Conservation (phyloP, 2,797 vertebrate species). For the Arctocebus calabarensis region DNA sequence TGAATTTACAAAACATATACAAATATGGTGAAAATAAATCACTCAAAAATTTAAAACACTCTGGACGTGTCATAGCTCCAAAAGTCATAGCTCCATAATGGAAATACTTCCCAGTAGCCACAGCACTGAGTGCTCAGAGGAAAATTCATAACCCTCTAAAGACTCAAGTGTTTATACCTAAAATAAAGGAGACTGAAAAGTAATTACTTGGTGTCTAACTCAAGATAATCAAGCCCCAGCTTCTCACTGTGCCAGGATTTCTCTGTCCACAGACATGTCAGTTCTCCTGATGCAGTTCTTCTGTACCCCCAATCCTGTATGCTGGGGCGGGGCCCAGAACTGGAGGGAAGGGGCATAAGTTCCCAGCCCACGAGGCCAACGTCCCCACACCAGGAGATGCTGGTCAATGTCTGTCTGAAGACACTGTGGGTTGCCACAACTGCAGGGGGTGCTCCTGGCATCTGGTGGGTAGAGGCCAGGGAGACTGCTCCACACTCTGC, state of each 20-base stretch:
- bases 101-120: conserved; percentile 7
- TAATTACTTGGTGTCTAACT: background rate
- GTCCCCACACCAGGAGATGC: background rate
- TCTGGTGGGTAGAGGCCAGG: background rate
- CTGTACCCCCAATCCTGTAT: background rate
- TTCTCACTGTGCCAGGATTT: background rate
- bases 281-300: background rate
- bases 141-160: conserved; percentile 2
- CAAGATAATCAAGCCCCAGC: background rate
- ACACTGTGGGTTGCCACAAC: background rate
- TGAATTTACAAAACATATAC: background rate
- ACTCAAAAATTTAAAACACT: background rate
- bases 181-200: background rate
- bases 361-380: background rate
- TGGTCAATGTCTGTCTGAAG: background rate
- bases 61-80: background rate
- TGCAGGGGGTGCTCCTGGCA: background rate
- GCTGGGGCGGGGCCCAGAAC: background rate
- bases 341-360: background rate
- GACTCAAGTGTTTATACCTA: background rate
- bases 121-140: background rate
- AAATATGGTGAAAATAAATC: background rate
- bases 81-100: background rate
- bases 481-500: background rate
- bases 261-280: background rate